Conservation (phyloP, 92 coral and sea anemone genomes). For the Isaurus tuberculatus region DNA sequence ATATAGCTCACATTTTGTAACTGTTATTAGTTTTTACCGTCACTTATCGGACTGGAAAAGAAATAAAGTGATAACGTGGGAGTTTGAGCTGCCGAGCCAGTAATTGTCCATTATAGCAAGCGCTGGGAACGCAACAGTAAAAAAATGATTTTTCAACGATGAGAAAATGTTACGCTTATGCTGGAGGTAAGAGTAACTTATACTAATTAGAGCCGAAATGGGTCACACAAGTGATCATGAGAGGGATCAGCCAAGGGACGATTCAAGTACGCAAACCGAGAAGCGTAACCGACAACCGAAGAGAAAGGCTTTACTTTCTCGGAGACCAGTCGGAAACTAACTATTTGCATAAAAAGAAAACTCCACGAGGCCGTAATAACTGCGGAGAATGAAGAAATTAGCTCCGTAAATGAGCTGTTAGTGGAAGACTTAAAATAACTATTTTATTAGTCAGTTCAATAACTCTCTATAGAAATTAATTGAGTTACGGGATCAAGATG, state of each 20-base stretch:
- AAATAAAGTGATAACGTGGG: too few relatives aligned
- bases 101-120: too few relatives aligned
- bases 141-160: background rate
- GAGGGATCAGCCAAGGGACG: background rate
- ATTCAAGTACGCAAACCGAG: background rate
- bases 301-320: background rate
- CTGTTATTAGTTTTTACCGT: too few relatives aligned
- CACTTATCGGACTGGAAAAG: too few relatives aligned
- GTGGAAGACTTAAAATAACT: slow-evolving; percentile 1
- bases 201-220: background rate
- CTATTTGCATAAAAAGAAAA: background rate
- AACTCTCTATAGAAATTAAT: slow-evolving; percentile 23
- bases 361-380: background rate
- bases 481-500: slow-evolving; percentile 17
- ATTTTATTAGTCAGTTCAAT: slow-evolving; percentile 13
- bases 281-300: background rate
- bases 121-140: too few relatives aligned
- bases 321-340: background rate
- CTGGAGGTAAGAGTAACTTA: background rate
- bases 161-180: background rate
- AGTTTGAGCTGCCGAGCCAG: too few relatives aligned
- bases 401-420: background rate
- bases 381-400: background rate
- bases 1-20: too few relatives aligned
- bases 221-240: background rate